Evolutionary conservation across 2,797 vertebrate species (phyloP).

Genomic region (Balearica regulorum): DNA sequence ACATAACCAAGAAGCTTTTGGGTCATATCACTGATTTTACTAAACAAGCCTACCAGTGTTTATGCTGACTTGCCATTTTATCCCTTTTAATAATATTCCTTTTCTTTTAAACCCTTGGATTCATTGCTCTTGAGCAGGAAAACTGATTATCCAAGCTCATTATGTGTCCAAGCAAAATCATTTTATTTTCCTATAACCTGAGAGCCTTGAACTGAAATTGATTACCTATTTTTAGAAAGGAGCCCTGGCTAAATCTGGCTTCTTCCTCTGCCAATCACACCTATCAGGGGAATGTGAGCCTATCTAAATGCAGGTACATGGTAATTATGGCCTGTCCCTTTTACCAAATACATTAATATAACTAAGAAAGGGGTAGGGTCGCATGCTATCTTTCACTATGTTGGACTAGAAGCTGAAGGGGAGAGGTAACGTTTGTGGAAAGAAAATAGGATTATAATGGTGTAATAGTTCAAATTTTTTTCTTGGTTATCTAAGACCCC

Average conservation of each 20-base stretch:
- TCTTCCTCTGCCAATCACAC: background rate
- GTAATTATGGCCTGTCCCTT: background rate
- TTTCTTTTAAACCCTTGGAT: slow-evolving; percentile 1
- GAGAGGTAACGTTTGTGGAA: background rate
- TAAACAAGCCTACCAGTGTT: background rate
- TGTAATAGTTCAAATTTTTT: background rate
- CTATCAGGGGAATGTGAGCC: background rate
- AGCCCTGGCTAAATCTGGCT: slow-evolving; percentile 21
- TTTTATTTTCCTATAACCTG: slow-evolving; percentile 21
- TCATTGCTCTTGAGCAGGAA: slow-evolving; percentile 22
- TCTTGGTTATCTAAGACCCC: background rate
- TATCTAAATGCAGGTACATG: background rate
- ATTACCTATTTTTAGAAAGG: slow-evolving; percentile 50
- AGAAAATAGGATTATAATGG: background rate
- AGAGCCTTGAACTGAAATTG: slow-evolving; percentile 27
- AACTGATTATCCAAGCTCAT: slow-evolving; percentile 24
- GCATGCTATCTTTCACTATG: background rate
- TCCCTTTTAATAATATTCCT: background rate
- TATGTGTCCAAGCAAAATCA: background rate
- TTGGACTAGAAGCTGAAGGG: background rate
- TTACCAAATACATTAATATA: background rate
- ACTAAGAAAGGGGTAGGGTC: background rate
- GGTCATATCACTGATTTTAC: background rate
- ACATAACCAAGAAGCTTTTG: background rate
- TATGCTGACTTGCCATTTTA: background rate